These are phyloP conservation scores for Drepana arcuata DNA, from an alignment of 1,140 invertebrate species.

Conservation along the genomic window DNA sequence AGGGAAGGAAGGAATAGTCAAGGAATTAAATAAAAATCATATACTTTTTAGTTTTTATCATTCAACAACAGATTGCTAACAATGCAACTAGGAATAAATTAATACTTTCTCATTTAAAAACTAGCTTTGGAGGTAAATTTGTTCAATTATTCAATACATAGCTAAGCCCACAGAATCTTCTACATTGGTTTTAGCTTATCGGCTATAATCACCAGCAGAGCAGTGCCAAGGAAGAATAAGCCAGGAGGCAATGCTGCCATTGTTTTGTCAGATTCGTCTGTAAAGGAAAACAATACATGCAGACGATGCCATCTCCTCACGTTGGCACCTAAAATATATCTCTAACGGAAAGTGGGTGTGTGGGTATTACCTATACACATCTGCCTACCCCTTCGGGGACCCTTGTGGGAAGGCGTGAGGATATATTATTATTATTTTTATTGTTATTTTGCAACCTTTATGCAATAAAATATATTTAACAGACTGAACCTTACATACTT, in stretches of 20 bases:
- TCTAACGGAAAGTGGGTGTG: too few species aligned
- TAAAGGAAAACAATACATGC: conserved; percentile 20
- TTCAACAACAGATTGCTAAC: conserved; percentile 19
- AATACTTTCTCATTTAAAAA: conserved; percentile 44
- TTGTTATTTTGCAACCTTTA: too few species aligned
- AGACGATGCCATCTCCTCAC: too few species aligned
- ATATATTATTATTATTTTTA: too few species aligned
- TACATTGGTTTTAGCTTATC: conserved; percentile 52
- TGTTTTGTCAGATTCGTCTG: conserved; percentile 39
- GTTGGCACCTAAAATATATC: too few species aligned
- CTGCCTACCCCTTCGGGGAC: too few species aligned
- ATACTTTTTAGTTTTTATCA: conserved; percentile 4
- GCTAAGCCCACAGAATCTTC: conserved; percentile 23
- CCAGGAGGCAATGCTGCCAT: conserved; percentile 48
- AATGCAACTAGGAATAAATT: conserved; percentile 37
- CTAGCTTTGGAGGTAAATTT: conserved; percentile 38
- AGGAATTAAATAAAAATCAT: neutral
- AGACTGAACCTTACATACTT: too few species aligned
- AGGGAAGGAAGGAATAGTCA: too few species aligned
- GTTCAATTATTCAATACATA: conserved; percentile 23
- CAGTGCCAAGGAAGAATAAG: conserved; percentile 55
- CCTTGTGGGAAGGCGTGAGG: too few species aligned
- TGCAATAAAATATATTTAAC: too few species aligned
- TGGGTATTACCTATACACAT: too few species aligned
- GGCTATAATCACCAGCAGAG: conserved; percentile 53